Evolutionary conservation across 2,888 invertebrate genomes (phyloP).

Genomic region (Magallana nippona): DNA sequence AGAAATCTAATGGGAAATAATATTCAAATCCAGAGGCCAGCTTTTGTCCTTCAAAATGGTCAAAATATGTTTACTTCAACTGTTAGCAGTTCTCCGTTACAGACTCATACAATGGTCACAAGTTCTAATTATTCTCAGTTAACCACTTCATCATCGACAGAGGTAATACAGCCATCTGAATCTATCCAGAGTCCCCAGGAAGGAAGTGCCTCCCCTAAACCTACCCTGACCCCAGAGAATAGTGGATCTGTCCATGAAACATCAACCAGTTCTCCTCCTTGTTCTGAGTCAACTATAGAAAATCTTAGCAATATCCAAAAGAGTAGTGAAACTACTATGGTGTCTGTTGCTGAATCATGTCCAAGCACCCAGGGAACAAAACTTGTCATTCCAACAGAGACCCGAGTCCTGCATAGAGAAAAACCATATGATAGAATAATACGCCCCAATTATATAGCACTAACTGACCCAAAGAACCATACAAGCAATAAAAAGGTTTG

Average conservation of each 20-base stretch:
- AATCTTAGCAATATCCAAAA: not conserved
- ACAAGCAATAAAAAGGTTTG: conserved; percentile 35
- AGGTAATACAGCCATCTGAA: not conserved
- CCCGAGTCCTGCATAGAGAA: conserved; percentile 29
- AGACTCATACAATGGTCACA: not conserved
- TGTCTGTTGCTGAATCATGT: conserved; percentile 1
- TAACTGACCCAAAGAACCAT: conserved; percentile 13
- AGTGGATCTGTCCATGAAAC: conserved; percentile 16
- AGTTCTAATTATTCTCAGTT: not conserved
- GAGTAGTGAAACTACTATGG: conserved; percentile 28
- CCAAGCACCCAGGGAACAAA: conserved; percentile 17
- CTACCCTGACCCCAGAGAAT: conserved; percentile 4
- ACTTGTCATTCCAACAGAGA: conserved; percentile 30
- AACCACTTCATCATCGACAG: conserved; percentile 17
- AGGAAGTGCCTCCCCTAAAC: conserved; percentile 26
- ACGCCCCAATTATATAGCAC: conserved; percentile 26
- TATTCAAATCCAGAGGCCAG: conserved; percentile 6
- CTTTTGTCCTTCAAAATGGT: conserved; percentile 22
- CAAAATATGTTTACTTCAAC: conserved; percentile 27
- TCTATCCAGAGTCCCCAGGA: conserved; percentile 19
- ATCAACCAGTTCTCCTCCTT: conserved; percentile 1
- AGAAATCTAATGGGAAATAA: conserved; percentile 14
- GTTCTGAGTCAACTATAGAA: conserved; percentile 11
- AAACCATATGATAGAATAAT: conserved; percentile 29
- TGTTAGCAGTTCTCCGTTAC: not conserved